phyloP scores from a whole-genome alignment of 2,113 vertebrate genomes.

The Pangasianodon gigas region DNA sequence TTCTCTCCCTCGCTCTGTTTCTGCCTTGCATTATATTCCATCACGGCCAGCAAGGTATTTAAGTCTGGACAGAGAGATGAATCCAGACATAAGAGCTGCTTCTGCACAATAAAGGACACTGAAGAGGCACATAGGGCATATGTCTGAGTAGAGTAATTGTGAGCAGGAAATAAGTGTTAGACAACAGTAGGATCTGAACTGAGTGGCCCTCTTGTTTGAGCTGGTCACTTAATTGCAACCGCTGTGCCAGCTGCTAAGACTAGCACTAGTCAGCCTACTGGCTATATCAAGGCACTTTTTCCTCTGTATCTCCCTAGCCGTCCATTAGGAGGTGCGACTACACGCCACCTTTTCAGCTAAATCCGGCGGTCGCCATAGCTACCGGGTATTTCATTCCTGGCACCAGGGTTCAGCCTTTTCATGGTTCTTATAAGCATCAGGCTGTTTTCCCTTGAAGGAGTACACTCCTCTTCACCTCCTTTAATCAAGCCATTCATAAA shows the following conservation, averaged over 20 bases:
- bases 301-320: slow-evolving; percentile 5
- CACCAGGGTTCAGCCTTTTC: slow-evolving; percentile 29
- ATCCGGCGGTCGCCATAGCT: slow-evolving; percentile 48
- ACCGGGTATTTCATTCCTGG: slow-evolving; percentile 47
- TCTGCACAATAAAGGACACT: slow-evolving; percentile 4
- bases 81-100: not conserved
- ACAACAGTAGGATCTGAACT: not conserved
- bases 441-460: slow-evolving; percentile 1
- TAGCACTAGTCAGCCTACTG: slow-evolving; percentile 4
- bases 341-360: slow-evolving; percentile 39
- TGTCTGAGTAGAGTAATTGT: not conserved
- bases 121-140: not conserved
- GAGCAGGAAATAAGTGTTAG: not conserved
- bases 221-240: slow-evolving; percentile 13
- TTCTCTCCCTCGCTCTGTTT: not conserved
- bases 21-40: not conserved
- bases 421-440: slow-evolving; percentile 14
- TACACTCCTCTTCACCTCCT: not conserved
- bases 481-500: not conserved
- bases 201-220: slow-evolving; percentile 2
- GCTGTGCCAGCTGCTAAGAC: slow-evolving; percentile 14
- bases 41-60: not conserved
- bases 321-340: slow-evolving; percentile 34
- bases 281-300: not conserved
- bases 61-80: not conserved